Percentiles rank a stretch among this genome's conserved stretches.
phyloP scores from a whole-genome alignment of 2,113 vertebrate species.

The Corydoras sp. region DNA sequence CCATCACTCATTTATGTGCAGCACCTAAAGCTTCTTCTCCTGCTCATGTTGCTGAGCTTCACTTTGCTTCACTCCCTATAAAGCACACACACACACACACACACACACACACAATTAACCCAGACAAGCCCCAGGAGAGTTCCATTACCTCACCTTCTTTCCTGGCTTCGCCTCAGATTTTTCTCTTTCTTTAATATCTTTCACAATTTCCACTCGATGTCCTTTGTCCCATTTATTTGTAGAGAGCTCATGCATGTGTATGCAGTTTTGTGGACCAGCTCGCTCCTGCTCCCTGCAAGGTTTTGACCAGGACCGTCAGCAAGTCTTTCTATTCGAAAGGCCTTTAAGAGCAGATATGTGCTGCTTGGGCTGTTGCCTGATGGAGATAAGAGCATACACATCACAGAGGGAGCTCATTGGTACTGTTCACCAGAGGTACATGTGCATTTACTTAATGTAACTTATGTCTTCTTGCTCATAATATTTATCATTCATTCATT shows the following conservation, averaged over 20 bases:
- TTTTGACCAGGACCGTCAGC: constrained; percentile 53
- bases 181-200: neutral
- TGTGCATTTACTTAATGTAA: neutral
- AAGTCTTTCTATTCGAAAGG: constrained; percentile 61
- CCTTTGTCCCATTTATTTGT: neutral
- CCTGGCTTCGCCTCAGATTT: too few relatives aligned
- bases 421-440: constrained; percentile 60
- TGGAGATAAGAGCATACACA: constrained; percentile 66
- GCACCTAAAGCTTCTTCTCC: too few relatives aligned
- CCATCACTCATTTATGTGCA: too few relatives aligned
- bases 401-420: constrained; percentile 57
- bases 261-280: constrained; percentile 67
- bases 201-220: neutral
- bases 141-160: too few relatives aligned
- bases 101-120: too few relatives aligned
- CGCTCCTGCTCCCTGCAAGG: constrained; percentile 62
- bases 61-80: too few relatives aligned
- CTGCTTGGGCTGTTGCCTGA: constrained; percentile 68
- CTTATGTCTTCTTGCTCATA: neutral
- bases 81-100: too few relatives aligned
- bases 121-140: too few relatives aligned
- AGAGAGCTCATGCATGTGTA: constrained; percentile 67
- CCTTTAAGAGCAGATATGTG: constrained; percentile 57
- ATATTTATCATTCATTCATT: too few relatives aligned
- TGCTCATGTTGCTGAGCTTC: too few relatives aligned